phyloP scores from a whole-genome alignment of 2,113 vertebrate species.

The Amphilophus citrinellus region DNA sequence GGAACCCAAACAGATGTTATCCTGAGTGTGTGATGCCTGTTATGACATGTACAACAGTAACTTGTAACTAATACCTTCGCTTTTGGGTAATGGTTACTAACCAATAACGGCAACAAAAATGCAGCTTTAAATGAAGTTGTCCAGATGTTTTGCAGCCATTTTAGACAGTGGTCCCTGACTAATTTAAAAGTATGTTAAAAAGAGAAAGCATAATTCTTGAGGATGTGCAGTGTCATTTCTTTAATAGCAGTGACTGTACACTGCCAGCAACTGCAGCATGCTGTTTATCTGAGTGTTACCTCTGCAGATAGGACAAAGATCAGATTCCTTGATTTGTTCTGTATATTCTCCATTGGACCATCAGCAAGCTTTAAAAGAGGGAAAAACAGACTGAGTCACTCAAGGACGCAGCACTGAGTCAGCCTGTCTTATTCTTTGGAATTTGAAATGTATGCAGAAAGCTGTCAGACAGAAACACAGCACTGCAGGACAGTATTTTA shows the following conservation, averaged over 20 bases:
- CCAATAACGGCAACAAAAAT: neutral
- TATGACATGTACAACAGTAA: neutral
- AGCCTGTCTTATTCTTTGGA: neutral
- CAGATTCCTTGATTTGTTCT: conserved; percentile 30
- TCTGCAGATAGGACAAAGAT: conserved; percentile 8
- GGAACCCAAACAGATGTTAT: neutral
- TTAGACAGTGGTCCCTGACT: neutral
- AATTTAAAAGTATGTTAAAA: neutral
- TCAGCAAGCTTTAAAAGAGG: neutral
- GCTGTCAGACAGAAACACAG: neutral
- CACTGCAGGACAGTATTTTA: fast-evolving
- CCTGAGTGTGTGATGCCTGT: neutral
- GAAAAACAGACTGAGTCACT: conserved; percentile 4
- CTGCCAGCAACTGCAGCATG: neutral
- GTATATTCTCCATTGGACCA: conserved; percentile 9
- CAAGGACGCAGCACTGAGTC: neutral
- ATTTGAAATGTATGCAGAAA: neutral
- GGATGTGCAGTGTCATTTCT: too few relatives aligned
- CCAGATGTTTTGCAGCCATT: neutral
- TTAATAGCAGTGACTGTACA: too few relatives aligned
- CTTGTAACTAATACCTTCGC: neutral
- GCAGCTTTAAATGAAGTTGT: neutral
- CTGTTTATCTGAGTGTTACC: neutral
- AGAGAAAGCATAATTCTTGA: too few relatives aligned
- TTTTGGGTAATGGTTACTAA: neutral